Conservation (phyloP, 2,888 invertebrate species). For the Dorcus parallelipipedus region DNA sequence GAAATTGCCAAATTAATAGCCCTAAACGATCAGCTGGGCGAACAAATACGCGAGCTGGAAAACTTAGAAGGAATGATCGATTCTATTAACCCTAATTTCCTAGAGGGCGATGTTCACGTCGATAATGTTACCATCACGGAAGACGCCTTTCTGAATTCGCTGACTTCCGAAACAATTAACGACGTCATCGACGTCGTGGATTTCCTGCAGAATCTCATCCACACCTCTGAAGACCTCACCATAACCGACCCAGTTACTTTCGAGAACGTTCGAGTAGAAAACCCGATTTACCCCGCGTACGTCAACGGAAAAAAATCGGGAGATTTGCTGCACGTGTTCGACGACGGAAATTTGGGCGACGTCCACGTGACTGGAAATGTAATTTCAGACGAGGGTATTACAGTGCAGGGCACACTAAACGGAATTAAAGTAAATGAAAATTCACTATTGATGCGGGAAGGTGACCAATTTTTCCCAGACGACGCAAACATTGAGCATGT, state of each 20-base stretch:
- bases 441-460: conserved; percentile 36
- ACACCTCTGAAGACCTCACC: conserved; percentile 32
- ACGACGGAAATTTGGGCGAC: conserved; percentile 28
- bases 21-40: conserved; percentile 9
- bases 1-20: not conserved
- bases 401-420: conserved; percentile 36
- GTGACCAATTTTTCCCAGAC: conserved; percentile 44
- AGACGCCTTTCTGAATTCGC: conserved; percentile 29
- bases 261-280: conserved; percentile 23
- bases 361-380: conserved; percentile 38
- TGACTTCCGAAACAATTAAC: conserved; percentile 35
- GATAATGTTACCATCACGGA: conserved; percentile 32
- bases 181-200: conserved; percentile 30
- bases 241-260: conserved; percentile 28
- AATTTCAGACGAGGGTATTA: conserved; percentile 31
- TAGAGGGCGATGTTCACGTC: conserved; percentile 28
- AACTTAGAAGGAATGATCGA: conserved; percentile 3
- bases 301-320: conserved; percentile 27
- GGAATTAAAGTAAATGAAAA: conserved; percentile 33
- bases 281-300: conserved; percentile 13
- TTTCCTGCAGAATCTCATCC: conserved; percentile 33
- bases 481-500: conserved; percentile 31
- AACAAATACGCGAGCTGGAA: conserved; percentile 11
- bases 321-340: conserved; percentile 31
- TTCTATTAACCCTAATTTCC: conserved; percentile 9